These are phyloP conservation scores for Toxotes lorentzi DNA, from an alignment of 2,797 vertebrate species.

Conservation along the genomic window DNA sequence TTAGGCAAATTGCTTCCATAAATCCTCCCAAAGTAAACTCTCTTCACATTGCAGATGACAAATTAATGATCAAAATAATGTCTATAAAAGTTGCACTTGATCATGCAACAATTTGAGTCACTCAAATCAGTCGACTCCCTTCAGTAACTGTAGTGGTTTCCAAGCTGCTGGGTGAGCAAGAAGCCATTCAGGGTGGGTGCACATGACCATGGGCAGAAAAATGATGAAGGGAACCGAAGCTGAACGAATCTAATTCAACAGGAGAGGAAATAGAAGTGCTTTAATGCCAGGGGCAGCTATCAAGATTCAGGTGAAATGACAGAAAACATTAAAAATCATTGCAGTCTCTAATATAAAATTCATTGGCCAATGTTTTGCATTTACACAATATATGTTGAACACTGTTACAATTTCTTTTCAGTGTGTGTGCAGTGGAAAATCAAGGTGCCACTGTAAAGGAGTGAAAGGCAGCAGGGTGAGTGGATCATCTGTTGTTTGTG, in stretches of 20 bases:
- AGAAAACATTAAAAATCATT: background rate
- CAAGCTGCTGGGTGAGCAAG: background rate
- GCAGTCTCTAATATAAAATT: background rate
- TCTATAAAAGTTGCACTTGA: conserved; percentile 7
- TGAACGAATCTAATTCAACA: background rate
- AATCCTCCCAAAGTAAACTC: conserved; percentile 4
- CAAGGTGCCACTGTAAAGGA: conserved; percentile 72
- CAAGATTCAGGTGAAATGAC: background rate
- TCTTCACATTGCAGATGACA: background rate
- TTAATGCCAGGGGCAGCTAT: background rate
- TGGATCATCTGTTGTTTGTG: conserved; percentile 7
- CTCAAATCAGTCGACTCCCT: background rate
- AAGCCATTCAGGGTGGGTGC: background rate
- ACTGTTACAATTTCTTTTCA: conserved; percentile 40
- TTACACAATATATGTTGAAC: background rate
- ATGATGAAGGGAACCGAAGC: background rate
- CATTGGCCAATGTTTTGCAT: background rate
- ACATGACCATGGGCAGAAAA: background rate
- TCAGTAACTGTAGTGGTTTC: background rate
- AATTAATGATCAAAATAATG: background rate
- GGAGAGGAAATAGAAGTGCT: background rate
- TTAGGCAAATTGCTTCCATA: conserved; percentile 16
- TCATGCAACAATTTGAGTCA: background rate
- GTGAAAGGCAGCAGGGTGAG: conserved; percentile 78
- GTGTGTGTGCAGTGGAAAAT: conserved; percentile 70